Evolutionary conservation across 2,888 invertebrate genomes (phyloP).

Genomic region (Pediacus dermestoides): DNA sequence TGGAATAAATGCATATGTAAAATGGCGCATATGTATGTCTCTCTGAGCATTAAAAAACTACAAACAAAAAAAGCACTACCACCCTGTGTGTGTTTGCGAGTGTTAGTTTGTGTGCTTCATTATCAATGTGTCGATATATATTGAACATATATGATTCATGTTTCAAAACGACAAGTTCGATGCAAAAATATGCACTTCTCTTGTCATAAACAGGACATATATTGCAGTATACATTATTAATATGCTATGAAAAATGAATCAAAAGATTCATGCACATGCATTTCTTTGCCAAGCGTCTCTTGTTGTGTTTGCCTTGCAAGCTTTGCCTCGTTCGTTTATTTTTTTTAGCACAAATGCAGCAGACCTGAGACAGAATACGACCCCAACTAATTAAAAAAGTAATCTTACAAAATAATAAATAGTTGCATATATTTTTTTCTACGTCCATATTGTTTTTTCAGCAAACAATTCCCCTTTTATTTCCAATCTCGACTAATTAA

Average conservation of each 20-base stretch:
- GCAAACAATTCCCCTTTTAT: conserved; percentile 29
- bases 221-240: conserved; percentile 50
- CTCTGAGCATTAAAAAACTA: conserved; percentile 27
- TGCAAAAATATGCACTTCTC: conserved; percentile 51
- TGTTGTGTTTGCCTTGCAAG: conserved; percentile 11
- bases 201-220: conserved; percentile 49
- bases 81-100: too few relatives aligned
- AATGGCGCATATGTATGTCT: conserved; percentile 42
- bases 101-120: too few relatives aligned
- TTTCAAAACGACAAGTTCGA: conserved; percentile 49
- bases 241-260: conserved; percentile 51
- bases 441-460: conserved; percentile 22
- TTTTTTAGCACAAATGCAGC: conserved; percentile 11
- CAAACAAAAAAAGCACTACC: conserved; percentile 35
- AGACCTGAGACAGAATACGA: conserved; percentile 26
- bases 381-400: conserved; percentile 36
- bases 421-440: conserved; percentile 28
- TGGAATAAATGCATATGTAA: conserved; percentile 41
- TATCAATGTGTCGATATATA: conserved; percentile 50
- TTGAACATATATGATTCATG: conserved; percentile 51
- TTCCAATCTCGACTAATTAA: conserved; percentile 32
- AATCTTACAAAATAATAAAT: conserved; percentile 32
- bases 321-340: conserved; percentile 1
- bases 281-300: conserved; percentile 19
- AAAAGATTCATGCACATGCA: conserved; percentile 36